Evolutionary conservation across 2,888 invertebrate genomes (phyloP), one percentile per base, ranked within the genome.

Genomic region (Apodemia duryi): DNA sequence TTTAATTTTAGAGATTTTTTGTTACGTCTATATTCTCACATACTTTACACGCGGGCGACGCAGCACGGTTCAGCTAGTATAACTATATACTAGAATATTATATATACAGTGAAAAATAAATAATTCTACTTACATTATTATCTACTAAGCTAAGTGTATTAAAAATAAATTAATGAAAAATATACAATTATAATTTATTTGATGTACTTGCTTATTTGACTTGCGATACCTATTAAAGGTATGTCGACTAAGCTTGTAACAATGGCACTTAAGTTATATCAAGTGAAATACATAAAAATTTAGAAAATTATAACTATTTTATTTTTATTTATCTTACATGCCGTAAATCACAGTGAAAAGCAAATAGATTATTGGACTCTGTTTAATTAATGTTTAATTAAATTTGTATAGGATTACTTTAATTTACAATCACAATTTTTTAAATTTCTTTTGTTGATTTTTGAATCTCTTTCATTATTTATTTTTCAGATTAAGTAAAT

Each of bases 201-300:
- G 60, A 60, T 60, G n/a, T n/a, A n/a, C 35, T 60, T 60, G 60
- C 35, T 60, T 60, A 60, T 60, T 35, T 35, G 60, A 60, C 60
- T 35, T 35, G 5, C 38, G 6, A 29, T 32, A 63, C 63, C 54
- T 46, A 61, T n/a, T n/a, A 9, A 62, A 61, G 54, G 65, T 51
- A 61, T 43, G 61, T 57, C 28, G 43, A 65, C 68, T 71, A 68
- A 69, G 65, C 66, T 65, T 71, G 65, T 72, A 71, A 72, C 67
- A 75, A 81, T 80, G 80, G 81, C 80, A 80, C 81, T 80, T 73
- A 75, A 41, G 64, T 68, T 66, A 73, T 69, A 70, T 74, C 71
- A 71, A 71, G 69, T 71, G 54, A 51, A 13, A 43, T 62, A 51
- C 61, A 63, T 38, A 63, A 63, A 63, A 7, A 54, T 29, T 35